Base-by-base conservation (phyloP, 2,888 invertebrate genomes). In the Notodonta dromedarius region DNA sequence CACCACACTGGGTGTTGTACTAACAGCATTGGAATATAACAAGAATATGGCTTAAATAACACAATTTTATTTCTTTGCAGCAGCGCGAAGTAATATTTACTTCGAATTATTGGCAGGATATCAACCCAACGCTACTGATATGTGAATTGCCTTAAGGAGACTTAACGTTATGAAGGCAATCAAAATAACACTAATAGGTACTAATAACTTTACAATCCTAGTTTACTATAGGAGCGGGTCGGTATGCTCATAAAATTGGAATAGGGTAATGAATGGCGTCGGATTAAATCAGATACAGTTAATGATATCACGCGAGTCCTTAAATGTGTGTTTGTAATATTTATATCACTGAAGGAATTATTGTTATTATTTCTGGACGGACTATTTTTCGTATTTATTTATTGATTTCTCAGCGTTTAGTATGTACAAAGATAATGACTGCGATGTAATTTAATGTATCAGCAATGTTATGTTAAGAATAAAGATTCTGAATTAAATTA, bases 221-320 rank as follows among this genome's bases (percentile, higher is more conserved):
- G 73, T 80, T 77, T 76, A 79, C 71, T 73, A 62, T 70, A 66
- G 76, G 72, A 71, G 70, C 71, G 66, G 74, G 73, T 70, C 74
- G 70, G 76, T 73, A 71, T 77, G 78, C 70, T 79, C 78, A 76
- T 86, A 85, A 86, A 85, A 79, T 78, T 74, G 74, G 74, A 82
- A 84, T 84, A 80, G 79, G 82, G 81, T 83, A 86, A 86, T 84
- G 82, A 85, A 85, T 84, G 79, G 80, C 82, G 78, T 74, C 73
- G 81, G 84, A 84, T 85, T 85, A 82, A 66, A 24, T 24, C 24
- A 24, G 24, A 24, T 24, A 24, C 24, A 71, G 82, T 83, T 83
- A 79, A 83, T 83, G 67, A 77, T 74, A 73, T 69, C 68, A 78
- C 77, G 76, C 77, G 74, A 74, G 68, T 67, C 75, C 76, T 78